These are phyloP conservation scores for Bagarius yarrelli DNA, from an alignment of 2,113 vertebrate genomes.

Conservation along the genomic window DNA sequence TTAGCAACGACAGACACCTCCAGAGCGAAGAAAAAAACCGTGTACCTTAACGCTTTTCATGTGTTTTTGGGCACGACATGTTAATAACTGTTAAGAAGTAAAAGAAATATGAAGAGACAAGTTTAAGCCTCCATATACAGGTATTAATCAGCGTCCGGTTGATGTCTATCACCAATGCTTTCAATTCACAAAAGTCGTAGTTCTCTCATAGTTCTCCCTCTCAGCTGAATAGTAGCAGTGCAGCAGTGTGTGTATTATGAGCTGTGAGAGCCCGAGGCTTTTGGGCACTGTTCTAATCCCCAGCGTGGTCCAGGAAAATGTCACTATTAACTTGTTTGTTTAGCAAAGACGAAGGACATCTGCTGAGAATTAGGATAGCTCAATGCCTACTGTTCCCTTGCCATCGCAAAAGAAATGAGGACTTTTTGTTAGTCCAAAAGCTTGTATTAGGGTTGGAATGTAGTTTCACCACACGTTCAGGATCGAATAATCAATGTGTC, in stretches of 20 bases:
- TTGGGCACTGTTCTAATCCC: constrained; percentile 24
- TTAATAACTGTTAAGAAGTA: too few species aligned
- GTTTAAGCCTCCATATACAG: background rate
- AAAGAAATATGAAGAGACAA: constrained; percentile 45
- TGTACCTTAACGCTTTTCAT: too few species aligned
- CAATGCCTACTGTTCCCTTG: background rate
- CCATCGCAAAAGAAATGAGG: background rate
- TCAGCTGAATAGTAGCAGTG: background rate
- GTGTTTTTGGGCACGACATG: too few species aligned
- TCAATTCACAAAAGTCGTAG: background rate
- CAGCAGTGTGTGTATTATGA: constrained; percentile 9
- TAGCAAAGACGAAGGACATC: constrained; percentile 57
- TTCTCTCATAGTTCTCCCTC: background rate
- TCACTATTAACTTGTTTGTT: constrained; percentile 62
- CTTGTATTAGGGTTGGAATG: background rate
- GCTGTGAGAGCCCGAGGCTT: constrained; percentile 22
- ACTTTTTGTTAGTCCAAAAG: background rate
- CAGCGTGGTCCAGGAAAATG: constrained; percentile 44
- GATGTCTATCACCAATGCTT: constrained; percentile 17
- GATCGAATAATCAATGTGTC: constrained; percentile 52
- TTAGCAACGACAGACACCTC: too few species aligned
- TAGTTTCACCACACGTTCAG: constrained; percentile 28
- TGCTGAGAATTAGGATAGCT: constrained; percentile 51
- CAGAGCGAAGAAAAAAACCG: too few species aligned
- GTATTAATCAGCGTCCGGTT: constrained; percentile 39